phyloP scores from a whole-genome alignment of 2,797 vertebrate species.

The Phoxinus dragarum region DNA sequence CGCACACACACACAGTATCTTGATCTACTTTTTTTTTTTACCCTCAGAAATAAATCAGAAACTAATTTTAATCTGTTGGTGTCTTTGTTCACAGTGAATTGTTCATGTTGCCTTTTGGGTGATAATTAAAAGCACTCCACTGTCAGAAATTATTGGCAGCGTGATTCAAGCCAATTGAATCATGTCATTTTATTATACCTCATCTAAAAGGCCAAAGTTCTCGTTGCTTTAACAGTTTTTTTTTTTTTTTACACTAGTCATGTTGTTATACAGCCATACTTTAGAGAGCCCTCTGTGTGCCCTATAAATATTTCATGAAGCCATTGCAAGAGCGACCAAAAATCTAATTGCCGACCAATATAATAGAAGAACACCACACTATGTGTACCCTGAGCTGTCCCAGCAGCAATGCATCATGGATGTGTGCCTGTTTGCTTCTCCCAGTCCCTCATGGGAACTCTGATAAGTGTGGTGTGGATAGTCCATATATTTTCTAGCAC shows the following conservation, averaged over 20 bases:
- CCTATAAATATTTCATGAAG: constrained; percentile 39
- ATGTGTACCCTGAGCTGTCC: constrained; percentile 46
- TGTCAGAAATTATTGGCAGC: neutral
- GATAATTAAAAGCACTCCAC: constrained; percentile 8
- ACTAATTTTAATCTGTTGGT: neutral
- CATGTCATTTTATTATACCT: neutral
- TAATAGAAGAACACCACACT: constrained; percentile 7
- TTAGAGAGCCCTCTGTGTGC: neutral
- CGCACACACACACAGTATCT: constrained; percentile 40
- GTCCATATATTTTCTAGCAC: constrained; percentile 55
- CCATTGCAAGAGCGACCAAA: neutral
- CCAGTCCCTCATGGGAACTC: constrained; percentile 54
- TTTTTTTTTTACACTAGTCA: neutral
- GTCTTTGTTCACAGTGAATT: neutral
- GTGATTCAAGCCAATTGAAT: neutral
- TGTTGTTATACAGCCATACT: constrained; percentile 8
- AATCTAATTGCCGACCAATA: constrained; percentile 18
- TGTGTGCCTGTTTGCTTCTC: constrained; percentile 65
- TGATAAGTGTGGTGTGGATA: constrained; percentile 59
- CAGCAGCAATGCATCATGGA: constrained; percentile 61
- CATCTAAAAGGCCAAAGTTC: neutral
- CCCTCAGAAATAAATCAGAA: neutral
- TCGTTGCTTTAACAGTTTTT: neutral
- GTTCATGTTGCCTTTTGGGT: constrained; percentile 12
- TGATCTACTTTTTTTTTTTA: constrained; percentile 15